Percentiles rank a stretch among this genome's conserved stretches.
phyloP scores from a whole-genome alignment of 2,888 invertebrate genomes.

The Girardia tigrina region DNA sequence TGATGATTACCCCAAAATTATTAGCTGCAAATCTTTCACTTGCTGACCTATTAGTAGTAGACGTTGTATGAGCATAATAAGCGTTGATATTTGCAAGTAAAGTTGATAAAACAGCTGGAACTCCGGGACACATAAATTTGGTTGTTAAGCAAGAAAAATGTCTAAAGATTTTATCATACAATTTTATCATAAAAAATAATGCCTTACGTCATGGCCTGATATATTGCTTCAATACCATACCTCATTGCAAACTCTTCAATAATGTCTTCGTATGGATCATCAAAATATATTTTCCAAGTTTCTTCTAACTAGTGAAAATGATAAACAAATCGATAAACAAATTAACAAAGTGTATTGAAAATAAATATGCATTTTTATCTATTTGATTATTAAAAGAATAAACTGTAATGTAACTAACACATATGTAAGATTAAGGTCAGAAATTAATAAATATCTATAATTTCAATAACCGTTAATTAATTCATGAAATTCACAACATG shows the following conservation, averaged over 20 bases:
- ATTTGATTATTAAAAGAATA: no score
- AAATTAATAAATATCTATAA: no score
- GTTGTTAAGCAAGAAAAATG: conserved; percentile 98
- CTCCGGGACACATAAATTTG: conserved; percentile 90
- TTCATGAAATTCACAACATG: no score
- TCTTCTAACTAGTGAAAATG: conserved; percentile 60
- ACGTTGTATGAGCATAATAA: conserved; percentile 85
- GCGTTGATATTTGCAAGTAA: conserved; percentile 97
- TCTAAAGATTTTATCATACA: conserved; percentile 52
- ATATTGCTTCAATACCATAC: conserved; percentile 96
- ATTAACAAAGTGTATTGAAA: no score
- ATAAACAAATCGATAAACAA: no score
- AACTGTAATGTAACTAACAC: no score
- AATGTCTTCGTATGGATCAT: conserved; percentile 89
- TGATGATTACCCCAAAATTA: conserved; percentile 76
- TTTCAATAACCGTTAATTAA: no score
- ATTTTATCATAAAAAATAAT: not conserved
- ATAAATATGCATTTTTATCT: no score
- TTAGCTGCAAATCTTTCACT: conserved; percentile 97
- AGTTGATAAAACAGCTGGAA: conserved; percentile 96
- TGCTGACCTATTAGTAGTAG: conserved; percentile 73
- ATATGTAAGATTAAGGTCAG: no score
- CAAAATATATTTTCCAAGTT: conserved; percentile 97
- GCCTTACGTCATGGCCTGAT: conserved; percentile 91
- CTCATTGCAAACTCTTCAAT: conserved; percentile 99